Base-by-base conservation (phyloP, 2,888 invertebrate species). In the Pasiphila rectangulata region DNA sequence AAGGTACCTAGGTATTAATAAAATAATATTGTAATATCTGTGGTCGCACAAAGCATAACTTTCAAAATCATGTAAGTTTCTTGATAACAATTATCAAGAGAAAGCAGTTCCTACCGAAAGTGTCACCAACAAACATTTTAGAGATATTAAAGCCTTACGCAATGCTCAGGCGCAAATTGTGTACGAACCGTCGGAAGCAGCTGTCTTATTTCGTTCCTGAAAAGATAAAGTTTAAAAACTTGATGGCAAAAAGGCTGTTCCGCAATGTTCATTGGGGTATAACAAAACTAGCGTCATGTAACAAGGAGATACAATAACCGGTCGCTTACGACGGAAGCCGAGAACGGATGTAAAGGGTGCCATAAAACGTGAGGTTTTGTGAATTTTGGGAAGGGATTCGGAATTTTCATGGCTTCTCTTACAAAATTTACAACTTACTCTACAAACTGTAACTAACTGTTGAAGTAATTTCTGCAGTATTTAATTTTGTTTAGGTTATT, bases 211-310 rank as follows among this genome's bases (percentile, higher is more conserved):
- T 51, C 53, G 56, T 71, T 67, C 61, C 60, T 63, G 55, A 54
- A 59, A 59, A 54, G 65, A 63, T 67, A 61, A 65, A 53, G 46
- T 52, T 60, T 54, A 58, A 69, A 67, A 65, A 69, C 57, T 54
- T 51, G 58, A 56, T 52, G 46, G 52, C 41, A 62, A 67, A 59
- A 68, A 67, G 51, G 47, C 42, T 56, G 62, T 69, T 67, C 64
- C 67, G 68, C 52, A 59, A 58, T 52, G 51, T 51, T 54, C 56
- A 58, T 38, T 61, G 58, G 56, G 57, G 58, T 66, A 63, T 59
- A 64, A 67, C 59, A 52, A 55, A 61, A 63, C 38, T 69, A 61
- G 56, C 63, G 56, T 69, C 64, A 36, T 39, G 17, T 32, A 32
- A 19, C 23, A 15, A 36, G 17, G 43, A 38, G 27, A 19, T 15